These are phyloP conservation scores for Drymodes brunneopygia DNA, from an alignment of 2,113 vertebrate species.

Conservation along the genomic window DNA sequence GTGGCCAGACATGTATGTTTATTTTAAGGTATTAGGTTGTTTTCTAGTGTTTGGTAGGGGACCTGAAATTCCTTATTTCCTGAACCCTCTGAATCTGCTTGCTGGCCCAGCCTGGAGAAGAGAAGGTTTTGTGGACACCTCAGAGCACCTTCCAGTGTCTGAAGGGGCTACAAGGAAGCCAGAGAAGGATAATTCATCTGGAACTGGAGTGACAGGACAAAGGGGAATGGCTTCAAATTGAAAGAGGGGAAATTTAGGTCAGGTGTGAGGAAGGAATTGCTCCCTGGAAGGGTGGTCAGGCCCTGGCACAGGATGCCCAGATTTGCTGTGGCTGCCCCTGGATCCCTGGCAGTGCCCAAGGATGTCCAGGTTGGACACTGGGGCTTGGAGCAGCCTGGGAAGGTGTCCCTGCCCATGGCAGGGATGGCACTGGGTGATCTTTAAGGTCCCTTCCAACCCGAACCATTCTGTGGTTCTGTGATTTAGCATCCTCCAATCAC, in stretches of 20 bases:
- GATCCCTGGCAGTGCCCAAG: background rate
- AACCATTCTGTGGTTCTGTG: background rate
- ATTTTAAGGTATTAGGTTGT: background rate
- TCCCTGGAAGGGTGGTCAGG: rapidly evolving
- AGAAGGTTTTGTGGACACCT: background rate
- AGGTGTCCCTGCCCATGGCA: background rate
- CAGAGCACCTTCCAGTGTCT: background rate
- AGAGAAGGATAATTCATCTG: background rate
- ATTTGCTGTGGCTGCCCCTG: background rate
- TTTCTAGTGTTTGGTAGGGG: background rate
- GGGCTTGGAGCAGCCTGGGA: background rate
- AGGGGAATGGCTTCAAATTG: background rate
- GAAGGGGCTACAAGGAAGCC: background rate
- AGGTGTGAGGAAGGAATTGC: rapidly evolving
- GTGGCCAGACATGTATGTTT: background rate
- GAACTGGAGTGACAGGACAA: background rate
- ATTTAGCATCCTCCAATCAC: background rate
- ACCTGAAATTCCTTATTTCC: background rate
- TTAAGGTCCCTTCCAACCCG: rapidly evolving
- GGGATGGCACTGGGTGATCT: rapidly evolving
- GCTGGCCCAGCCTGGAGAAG: background rate
- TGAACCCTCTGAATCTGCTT: background rate
- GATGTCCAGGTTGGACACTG: rapidly evolving
- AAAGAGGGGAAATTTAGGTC: background rate
- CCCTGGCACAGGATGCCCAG: background rate